phyloP scores from a whole-genome alignment of 2,113 vertebrate genomes.

The Ptilorrhoa leucosticta region DNA sequence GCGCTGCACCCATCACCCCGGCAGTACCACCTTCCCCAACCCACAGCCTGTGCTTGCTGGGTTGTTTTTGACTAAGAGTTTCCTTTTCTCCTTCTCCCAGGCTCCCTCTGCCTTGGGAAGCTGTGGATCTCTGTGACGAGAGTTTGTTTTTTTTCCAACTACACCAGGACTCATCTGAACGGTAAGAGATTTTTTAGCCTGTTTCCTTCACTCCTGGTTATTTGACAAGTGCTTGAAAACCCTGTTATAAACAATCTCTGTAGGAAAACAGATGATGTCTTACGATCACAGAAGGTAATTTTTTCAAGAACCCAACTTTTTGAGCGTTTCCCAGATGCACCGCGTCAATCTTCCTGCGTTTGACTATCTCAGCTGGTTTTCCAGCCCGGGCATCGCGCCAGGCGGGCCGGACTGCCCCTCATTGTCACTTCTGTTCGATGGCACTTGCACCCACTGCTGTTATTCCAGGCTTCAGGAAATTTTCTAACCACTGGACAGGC shows the following conservation, averaged over 20 bases:
- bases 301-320: slow-evolving; percentile 65
- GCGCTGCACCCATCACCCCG: slow-evolving; percentile 6
- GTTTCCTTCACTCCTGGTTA: slow-evolving; percentile 63
- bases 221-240: slow-evolving; percentile 64
- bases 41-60: neutral
- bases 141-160: slow-evolving; percentile 40
- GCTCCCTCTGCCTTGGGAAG: slow-evolving; percentile 58
- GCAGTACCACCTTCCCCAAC: slow-evolving; percentile 40
- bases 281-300: slow-evolving; percentile 60
- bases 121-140: slow-evolving; percentile 40
- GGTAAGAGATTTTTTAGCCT: slow-evolving; percentile 55
- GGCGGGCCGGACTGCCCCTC: slow-evolving; percentile 60
- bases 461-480: slow-evolving; percentile 77
- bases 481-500: slow-evolving; percentile 83
- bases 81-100: slow-evolving; percentile 58
- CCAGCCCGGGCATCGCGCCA: slow-evolving; percentile 66
- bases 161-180: slow-evolving; percentile 30
- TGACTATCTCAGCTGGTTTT: slow-evolving; percentile 70
- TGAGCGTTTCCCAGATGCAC: slow-evolving; percentile 44
- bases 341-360: slow-evolving; percentile 54
- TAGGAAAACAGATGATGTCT: slow-evolving; percentile 51
- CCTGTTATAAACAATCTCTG: slow-evolving; percentile 59
- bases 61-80: slow-evolving; percentile 28
- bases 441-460: slow-evolving; percentile 73
- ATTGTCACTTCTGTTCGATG: slow-evolving; percentile 74